These are phyloP conservation scores for Notarius quadriscutis DNA, from an alignment of 2,113 vertebrate genomes.

Conservation along the genomic window DNA sequence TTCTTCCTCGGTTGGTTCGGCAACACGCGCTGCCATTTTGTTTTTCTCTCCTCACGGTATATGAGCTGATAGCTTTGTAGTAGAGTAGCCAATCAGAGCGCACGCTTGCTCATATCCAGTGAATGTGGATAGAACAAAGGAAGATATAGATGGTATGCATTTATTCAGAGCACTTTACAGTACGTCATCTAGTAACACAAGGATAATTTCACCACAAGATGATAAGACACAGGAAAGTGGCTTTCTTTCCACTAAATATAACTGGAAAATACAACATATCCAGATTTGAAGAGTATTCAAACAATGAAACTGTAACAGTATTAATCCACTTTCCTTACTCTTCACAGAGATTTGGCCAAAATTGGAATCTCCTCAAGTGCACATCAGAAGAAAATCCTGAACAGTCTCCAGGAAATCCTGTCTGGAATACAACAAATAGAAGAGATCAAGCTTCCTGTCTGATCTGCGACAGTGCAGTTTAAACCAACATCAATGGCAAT, in stretches of 20 bases:
- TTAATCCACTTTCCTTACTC: not conserved
- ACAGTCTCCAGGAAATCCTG: conserved; percentile 88
- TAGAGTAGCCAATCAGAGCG: too few relatives aligned
- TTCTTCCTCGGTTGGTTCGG: too few relatives aligned
- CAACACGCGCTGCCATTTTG: not conserved
- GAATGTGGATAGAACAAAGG: not conserved
- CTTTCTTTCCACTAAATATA: not conserved
- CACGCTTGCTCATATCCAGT: too few relatives aligned
- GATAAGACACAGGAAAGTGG: not conserved
- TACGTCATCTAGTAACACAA: not conserved
- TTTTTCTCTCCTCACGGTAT: too few relatives aligned
- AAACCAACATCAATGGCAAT: conserved; percentile 45
- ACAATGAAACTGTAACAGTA: not conserved
- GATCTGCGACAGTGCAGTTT: conserved; percentile 65
- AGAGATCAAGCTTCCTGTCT: conserved; percentile 96
- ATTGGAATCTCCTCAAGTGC: conserved; percentile 85
- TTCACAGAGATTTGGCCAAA: conserved; percentile 85
- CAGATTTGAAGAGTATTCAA: not conserved
- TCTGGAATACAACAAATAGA: conserved; percentile 96
- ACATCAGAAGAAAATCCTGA: conserved; percentile 96
- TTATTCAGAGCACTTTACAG: not conserved
- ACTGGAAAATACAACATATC: not conserved
- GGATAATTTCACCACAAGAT: not conserved
- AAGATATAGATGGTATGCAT: not conserved
- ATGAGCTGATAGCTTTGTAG: too few relatives aligned